phyloP scores from a whole-genome alignment of 2,888 invertebrate genomes.

The Aphrophora alni region DNA sequence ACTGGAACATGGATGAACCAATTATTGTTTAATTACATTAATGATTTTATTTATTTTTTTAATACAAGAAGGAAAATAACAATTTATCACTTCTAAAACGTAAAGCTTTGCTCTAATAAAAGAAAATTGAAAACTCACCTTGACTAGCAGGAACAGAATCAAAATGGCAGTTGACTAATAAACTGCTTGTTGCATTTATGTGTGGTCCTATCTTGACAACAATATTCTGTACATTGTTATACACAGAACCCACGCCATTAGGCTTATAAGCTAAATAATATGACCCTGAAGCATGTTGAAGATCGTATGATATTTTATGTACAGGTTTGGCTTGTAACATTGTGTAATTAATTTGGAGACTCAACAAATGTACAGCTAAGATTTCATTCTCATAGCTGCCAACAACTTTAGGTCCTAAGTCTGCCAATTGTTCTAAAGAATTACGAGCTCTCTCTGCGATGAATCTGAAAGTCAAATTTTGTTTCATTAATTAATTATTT shows the following conservation, averaged over 20 bases:
- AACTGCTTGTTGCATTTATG: constrained; percentile 50
- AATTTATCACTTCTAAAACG: too few species aligned
- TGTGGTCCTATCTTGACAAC: constrained; percentile 58
- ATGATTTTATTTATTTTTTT: too few species aligned
- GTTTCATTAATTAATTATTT: too few species aligned
- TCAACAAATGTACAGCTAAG: constrained; percentile 57
- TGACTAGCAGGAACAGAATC: constrained; percentile 56
- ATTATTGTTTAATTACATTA: too few species aligned
- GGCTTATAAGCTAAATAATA: constrained; percentile 59
- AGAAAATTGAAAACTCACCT: constrained; percentile 23
- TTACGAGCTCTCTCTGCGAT: constrained; percentile 50
- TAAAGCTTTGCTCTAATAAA: too few species aligned
- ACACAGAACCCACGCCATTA: constrained; percentile 47
- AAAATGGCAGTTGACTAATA: constrained; percentile 66
- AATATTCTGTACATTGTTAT: constrained; percentile 58
- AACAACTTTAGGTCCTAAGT: constrained; percentile 51
- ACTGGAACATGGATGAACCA: too few species aligned
- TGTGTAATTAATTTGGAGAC: constrained; percentile 55
- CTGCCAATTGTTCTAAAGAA: constrained; percentile 46
- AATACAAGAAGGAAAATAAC: too few species aligned
- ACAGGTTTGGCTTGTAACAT: constrained; percentile 50
- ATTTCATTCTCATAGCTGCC: constrained; percentile 53
- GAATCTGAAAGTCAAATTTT: constrained; percentile 42
- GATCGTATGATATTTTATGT: constrained; percentile 56
- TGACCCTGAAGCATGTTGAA: constrained; percentile 61